Evolutionary conservation across 2,888 invertebrate genomes (phyloP).

Genomic region (Drosophila phalerata): DNA sequence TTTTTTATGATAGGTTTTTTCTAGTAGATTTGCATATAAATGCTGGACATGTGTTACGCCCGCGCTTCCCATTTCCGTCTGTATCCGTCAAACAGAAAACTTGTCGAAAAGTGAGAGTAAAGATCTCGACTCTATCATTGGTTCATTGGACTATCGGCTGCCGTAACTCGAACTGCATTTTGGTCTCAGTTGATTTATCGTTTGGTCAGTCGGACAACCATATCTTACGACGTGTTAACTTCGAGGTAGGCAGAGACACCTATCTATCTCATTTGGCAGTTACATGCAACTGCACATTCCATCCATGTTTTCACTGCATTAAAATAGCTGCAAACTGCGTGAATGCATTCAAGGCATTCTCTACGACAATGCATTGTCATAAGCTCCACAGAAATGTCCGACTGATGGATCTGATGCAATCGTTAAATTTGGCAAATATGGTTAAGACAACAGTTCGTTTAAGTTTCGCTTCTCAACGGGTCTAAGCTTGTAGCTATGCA

Average conservation of each 20-base stretch:
- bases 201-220: slow-evolving; percentile 30
- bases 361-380: slow-evolving; percentile 58
- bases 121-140: slow-evolving; percentile 28
- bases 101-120: slow-evolving; percentile 71
- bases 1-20: slow-evolving; percentile 59
- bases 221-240: slow-evolving; percentile 64
- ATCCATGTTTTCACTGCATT: slow-evolving; percentile 72
- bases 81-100: too few species aligned
- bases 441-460: slow-evolving; percentile 56
- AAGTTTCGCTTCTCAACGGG: slow-evolving; percentile 17
- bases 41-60: slow-evolving; percentile 66
- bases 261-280: slow-evolving; percentile 60
- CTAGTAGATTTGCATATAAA: slow-evolving; percentile 73
- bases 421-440: slow-evolving; percentile 81
- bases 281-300: slow-evolving; percentile 64
- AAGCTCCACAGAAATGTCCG: slow-evolving; percentile 37
- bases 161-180: slow-evolving; percentile 7
- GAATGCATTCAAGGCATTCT: slow-evolving; percentile 68
- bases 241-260: slow-evolving; percentile 46
- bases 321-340: slow-evolving; percentile 67
- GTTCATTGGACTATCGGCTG: background rate
- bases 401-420: slow-evolving; percentile 61
- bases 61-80: slow-evolving; percentile 70
- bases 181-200: slow-evolving; percentile 66
- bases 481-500: slow-evolving; percentile 44